These are phyloP conservation scores for Chamaetylas fuelleborni DNA, from an alignment of 2,113 vertebrate genomes.

Conservation along the genomic window DNA sequence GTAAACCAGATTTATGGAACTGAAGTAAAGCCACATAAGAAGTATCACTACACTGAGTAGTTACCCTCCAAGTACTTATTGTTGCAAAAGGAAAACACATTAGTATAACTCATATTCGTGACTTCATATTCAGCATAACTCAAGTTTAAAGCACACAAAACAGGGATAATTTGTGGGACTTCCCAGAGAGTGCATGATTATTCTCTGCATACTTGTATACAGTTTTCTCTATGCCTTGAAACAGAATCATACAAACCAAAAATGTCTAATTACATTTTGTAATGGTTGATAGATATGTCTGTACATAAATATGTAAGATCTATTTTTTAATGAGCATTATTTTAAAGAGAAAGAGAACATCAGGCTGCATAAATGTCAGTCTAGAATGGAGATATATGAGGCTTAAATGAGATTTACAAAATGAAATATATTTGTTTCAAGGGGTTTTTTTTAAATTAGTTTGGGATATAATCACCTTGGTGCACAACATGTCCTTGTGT, in stretches of 20 bases:
- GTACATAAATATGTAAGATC: neutral
- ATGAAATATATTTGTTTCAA: neutral
- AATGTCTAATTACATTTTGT: neutral
- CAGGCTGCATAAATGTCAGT: neutral
- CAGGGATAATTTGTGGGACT: neutral
- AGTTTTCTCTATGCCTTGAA: neutral
- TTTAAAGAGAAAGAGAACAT: constrained; percentile 18
- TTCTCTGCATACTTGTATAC: neutral
- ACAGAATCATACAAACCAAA: neutral
- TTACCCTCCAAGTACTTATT: neutral
- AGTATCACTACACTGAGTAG: neutral
- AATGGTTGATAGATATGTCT: neutral
- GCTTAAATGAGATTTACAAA: neutral
- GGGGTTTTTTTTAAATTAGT: neutral
- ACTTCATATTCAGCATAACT: neutral
- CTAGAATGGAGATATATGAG: neutral
- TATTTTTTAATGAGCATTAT: neutral
- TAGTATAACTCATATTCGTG: neutral
- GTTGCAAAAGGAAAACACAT: neutral
- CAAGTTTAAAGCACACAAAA: neutral
- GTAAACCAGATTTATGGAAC: neutral
- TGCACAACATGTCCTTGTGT: neutral
- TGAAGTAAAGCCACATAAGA: neutral
- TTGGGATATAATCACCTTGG: neutral
- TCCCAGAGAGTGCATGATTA: neutral